These are phyloP conservation scores for Nicator chloris DNA, from an alignment of 2,113 vertebrate genomes.

Conservation along the genomic window DNA sequence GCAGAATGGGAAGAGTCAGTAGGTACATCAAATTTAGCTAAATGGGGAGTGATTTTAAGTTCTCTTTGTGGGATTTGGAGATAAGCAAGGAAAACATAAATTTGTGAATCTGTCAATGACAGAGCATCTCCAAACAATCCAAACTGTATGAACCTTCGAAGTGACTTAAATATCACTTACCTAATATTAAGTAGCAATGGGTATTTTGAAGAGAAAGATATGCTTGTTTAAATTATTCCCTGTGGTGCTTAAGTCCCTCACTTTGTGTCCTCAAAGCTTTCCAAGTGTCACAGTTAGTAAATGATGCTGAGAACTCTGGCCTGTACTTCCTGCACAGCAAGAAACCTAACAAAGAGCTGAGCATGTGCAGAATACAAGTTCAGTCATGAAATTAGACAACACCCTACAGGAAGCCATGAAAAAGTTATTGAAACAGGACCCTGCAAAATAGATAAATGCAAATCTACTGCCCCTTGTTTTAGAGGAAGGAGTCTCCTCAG, in stretches of 20 bases:
- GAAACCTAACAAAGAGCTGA: neutral
- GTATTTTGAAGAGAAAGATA: constrained; percentile 40
- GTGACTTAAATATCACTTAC: constrained; percentile 44
- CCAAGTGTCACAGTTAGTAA: neutral
- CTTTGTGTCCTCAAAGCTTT: constrained; percentile 38
- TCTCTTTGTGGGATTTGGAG: constrained; percentile 18
- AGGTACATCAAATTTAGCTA: neutral
- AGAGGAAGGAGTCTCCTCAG: neutral
- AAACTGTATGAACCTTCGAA: constrained; percentile 38
- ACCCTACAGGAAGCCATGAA: neutral
- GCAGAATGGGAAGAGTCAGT: neutral
- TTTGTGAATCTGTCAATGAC: neutral
- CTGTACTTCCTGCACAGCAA: neutral
- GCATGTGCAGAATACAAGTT: neutral
- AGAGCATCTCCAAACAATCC: neutral
- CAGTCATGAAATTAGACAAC: neutral
- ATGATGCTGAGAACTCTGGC: neutral
- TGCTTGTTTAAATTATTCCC: constrained; percentile 43
- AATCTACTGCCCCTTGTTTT: neutral
- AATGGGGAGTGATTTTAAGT: neutral
- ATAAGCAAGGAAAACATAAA: constrained; percentile 14
- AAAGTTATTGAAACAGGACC: neutral
- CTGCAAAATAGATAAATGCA: neutral
- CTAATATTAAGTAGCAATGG: constrained; percentile 39
- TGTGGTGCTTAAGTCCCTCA: neutral